Base-by-base conservation (phyloP, 2,888 invertebrate species). In the Torymus auratus region DNA sequence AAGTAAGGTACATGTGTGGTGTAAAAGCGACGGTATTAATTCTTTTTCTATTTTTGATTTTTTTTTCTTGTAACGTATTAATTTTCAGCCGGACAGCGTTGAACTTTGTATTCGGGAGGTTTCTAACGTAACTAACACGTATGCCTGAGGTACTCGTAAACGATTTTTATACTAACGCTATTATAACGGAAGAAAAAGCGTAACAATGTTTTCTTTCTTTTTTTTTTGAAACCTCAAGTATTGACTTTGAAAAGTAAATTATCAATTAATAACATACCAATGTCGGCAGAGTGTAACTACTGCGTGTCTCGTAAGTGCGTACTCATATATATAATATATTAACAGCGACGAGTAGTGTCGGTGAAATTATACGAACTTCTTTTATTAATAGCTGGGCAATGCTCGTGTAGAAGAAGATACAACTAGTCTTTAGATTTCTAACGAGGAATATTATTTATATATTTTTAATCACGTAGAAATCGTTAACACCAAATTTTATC, bases 401-500 rank as follows among this genome's bases (percentile, higher is more conserved):
- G 7, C 7, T 41, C 41, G 41, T 41, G 7, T 41, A 61, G 17
- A 67, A 15, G 50, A 75, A 76, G 67, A 14, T 69, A 70, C 28
- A 17, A 50, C 80, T 80, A 80, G 80, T 80, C 80, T 74, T 55
- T 80, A 80, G 67, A 75, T 72, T 56, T 60, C 23, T 76, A 80
- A 80, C 64, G 65, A 70, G 65, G 28, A 60, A 62, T 70, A 72
- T 74, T 53, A 70, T 74, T 74, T 74, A 69, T 74, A 69, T 65
- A 69, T 65, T 62, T 53, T 80, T 70, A 65, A 75, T 61, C 64
- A 52, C 76, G 71, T 69, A 65, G 15, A 62, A 41, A 69, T 56
- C 55, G 14, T 71, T 76, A 80, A 76, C 70, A 80, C 73, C 61
- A 80, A 80, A 75, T 80, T 75, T 80, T 69, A 64, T 56, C 55